A percentile compares a stretch with the other conserved stretches of the same genome.
Conservation (phyloP, 2,888 invertebrate species). For the Pyrochroa serraticornis region DNA sequence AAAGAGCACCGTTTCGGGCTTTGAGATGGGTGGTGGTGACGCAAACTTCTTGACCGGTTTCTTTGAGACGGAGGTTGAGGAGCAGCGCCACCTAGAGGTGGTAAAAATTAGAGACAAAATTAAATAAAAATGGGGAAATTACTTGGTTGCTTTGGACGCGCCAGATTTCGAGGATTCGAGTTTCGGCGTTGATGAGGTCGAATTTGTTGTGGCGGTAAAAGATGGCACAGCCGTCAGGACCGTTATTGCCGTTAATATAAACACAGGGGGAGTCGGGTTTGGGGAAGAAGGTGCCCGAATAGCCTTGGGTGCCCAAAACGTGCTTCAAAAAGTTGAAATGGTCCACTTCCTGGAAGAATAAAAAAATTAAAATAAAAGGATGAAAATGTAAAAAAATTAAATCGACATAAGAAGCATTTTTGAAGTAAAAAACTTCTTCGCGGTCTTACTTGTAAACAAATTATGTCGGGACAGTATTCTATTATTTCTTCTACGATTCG, state of each 20-base stretch:
- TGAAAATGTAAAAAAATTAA: too few species aligned
- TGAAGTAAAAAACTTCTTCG: too few species aligned
- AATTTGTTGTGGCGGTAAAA: slow-evolving; percentile 71
- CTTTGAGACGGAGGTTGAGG: slow-evolving; percentile 61
- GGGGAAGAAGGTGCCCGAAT: slow-evolving; percentile 72
- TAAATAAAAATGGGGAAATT: slow-evolving; percentile 25
- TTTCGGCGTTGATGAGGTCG: slow-evolving; percentile 64
- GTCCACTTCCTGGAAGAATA: slow-evolving; percentile 69
- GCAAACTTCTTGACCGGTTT: slow-evolving; percentile 66
- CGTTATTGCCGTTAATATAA: slow-evolving; percentile 72
- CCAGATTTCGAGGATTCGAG: slow-evolving; percentile 72
- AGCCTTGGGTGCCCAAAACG: slow-evolving; percentile 68
- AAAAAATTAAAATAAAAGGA: background rate
- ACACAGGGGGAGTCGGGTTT: slow-evolving; percentile 81
- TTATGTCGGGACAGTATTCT: slow-evolving; percentile 69
- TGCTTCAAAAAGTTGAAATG: slow-evolving; percentile 72
- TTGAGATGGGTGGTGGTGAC: slow-evolving; percentile 77
- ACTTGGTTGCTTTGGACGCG: slow-evolving; percentile 76
- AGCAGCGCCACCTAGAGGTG: slow-evolving; percentile 68
- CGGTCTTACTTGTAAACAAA: slow-evolving; percentile 70
- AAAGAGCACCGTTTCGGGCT: slow-evolving; percentile 70
- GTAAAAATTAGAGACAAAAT: too few species aligned
- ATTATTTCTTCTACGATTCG: slow-evolving; percentile 75
- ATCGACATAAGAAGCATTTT: too few species aligned
- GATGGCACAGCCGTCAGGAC: slow-evolving; percentile 80